Conservation (phyloP, 2,797 vertebrate species). For the Gymnoscopelus microlampas region DNA sequence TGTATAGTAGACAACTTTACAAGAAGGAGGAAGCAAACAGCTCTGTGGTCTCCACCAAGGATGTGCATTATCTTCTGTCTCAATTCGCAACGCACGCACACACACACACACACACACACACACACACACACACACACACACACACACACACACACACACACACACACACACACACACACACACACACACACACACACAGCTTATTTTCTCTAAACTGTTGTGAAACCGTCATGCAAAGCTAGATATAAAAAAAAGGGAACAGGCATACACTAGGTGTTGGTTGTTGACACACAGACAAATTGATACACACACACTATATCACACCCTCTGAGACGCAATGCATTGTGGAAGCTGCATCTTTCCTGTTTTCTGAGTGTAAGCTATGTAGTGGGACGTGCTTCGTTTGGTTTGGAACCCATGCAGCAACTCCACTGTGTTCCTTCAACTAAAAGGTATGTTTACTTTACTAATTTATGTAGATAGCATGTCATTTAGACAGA, state of each 20-base stretch:
- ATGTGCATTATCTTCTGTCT: constrained; percentile 40
- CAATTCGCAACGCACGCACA: too few species aligned
- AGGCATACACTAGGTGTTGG: too few species aligned
- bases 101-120: neutral
- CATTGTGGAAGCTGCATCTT: too few species aligned
- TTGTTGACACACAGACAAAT: too few species aligned
- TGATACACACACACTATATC: too few species aligned
- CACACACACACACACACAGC: neutral
- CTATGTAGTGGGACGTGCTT: too few species aligned
- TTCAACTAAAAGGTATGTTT: constrained; percentile 33
- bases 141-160: neutral
- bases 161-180: neutral
- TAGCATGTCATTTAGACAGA: too few species aligned
- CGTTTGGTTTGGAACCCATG: neutral
- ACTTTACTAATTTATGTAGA: too few species aligned
- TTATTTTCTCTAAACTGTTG: neutral
- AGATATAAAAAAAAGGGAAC: too few species aligned
- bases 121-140: neutral
- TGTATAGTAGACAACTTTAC: neutral
- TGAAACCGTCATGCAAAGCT: too few species aligned
- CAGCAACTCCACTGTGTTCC: neutral
- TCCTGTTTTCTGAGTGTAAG: too few species aligned
- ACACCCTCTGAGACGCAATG: too few species aligned
- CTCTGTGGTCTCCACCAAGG: constrained; percentile 35
- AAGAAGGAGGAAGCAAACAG: constrained; percentile 55